Conservation (phyloP, 1,140 invertebrate species). For the Drosophila yakuba region DNA sequence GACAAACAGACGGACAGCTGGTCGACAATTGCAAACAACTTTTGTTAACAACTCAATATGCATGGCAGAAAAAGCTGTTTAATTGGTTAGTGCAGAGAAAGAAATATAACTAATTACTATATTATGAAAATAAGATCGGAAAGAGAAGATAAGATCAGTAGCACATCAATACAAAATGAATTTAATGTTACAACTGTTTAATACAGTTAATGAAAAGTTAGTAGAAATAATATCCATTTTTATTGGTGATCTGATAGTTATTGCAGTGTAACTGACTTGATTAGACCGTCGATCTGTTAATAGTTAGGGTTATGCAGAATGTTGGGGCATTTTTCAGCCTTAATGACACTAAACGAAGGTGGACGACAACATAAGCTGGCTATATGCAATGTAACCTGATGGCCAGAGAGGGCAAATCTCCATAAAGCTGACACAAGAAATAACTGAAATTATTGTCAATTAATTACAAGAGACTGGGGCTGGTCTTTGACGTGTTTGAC, state of each 20-base stretch:
- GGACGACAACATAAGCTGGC: constrained; percentile 50
- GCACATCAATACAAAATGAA: neutral
- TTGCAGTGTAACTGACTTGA: constrained; percentile 8
- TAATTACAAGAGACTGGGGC: constrained; percentile 72
- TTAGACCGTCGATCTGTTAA: neutral
- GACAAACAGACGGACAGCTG: constrained; percentile 16
- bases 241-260: too few relatives aligned
- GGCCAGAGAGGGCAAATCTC: constrained; percentile 25
- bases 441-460: constrained; percentile 82
- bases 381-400: constrained; percentile 19
- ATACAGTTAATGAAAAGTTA: too few relatives aligned
- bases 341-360: constrained; percentile 74
- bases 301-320: constrained; percentile 44
- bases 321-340: constrained; percentile 68
- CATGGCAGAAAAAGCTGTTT: constrained; percentile 34
- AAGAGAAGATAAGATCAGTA: neutral
- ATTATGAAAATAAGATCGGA: neutral
- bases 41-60: constrained; percentile 65
- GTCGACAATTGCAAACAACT: constrained; percentile 36
- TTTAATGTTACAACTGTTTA: too few relatives aligned
- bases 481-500: constrained; percentile 77
- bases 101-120: neutral
- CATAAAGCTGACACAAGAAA: constrained; percentile 57
- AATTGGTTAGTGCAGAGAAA: constrained; percentile 4
- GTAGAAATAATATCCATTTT: too few relatives aligned